Evolutionary conservation across 2,797 vertebrate species (phyloP).

Genomic region (Acomys russatus): DNA sequence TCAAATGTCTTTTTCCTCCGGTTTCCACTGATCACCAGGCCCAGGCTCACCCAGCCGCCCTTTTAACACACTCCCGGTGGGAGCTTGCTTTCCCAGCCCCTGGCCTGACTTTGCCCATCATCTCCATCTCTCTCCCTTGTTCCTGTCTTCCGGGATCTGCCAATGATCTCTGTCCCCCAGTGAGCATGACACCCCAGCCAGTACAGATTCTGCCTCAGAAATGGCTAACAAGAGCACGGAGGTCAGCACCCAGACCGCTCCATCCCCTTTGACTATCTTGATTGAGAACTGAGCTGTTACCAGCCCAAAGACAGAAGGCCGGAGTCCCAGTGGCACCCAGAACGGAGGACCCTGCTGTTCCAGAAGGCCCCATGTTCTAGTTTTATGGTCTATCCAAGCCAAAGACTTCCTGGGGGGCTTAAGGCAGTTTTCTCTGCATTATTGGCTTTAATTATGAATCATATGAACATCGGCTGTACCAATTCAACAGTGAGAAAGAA

Average conservation of each 20-base stretch:
- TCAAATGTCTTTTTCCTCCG: not conserved
- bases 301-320: not conserved
- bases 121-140: too few relatives aligned
- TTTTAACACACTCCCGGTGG: rapidly evolving
- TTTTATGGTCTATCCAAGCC: not conserved
- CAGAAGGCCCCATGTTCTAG: not conserved
- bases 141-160: not conserved
- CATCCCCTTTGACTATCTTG: rapidly evolving
- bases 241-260: rapidly evolving
- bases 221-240: not conserved
- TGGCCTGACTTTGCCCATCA: rapidly evolving
- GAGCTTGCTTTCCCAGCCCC: not conserved
- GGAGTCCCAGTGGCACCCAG: not conserved
- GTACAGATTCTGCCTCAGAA: not conserved
- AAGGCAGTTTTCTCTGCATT: not conserved
- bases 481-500: not conserved
- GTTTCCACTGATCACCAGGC: not conserved
- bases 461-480: rapidly evolving
- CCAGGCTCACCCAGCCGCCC: not conserved
- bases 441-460: not conserved
- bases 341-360: not conserved
- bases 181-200: not conserved
- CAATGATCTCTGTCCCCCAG: not conserved
- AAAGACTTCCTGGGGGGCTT: not conserved
- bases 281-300: not conserved